These are phyloP conservation scores for Centropyge bicolor DNA, from an alignment of 2,797 vertebrate genomes.

Conservation along the genomic window DNA sequence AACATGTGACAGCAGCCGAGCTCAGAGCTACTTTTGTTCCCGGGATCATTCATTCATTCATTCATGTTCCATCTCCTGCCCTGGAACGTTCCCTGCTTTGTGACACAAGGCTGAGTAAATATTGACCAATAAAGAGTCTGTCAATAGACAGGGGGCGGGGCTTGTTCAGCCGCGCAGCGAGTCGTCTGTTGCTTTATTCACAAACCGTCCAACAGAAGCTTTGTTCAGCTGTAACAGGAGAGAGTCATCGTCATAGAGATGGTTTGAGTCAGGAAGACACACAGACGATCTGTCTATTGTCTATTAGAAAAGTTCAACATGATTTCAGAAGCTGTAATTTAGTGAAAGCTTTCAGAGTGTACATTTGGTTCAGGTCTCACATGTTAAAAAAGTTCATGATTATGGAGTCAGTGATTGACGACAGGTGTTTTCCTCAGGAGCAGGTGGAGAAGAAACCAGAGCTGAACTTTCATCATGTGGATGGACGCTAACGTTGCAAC, in stretches of 20 bases:
- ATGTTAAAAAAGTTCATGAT: too few relatives aligned
- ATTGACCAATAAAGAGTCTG: slow-evolving; percentile 14
- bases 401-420: too few relatives aligned
- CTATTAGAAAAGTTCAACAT: too few relatives aligned
- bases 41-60: not conserved
- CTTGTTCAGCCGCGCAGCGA: too few relatives aligned
- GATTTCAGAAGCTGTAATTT: too few relatives aligned
- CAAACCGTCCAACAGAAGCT: not conserved
- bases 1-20: not conserved
- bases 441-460: too few relatives aligned
- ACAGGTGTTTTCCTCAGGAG: too few relatives aligned
- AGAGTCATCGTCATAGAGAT: not conserved
- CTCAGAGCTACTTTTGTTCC: not conserved
- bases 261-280: not conserved
- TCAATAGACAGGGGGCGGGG: not conserved
- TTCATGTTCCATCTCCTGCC: not conserved
- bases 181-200: not conserved
- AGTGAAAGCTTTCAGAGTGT: too few relatives aligned
- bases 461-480: too few relatives aligned
- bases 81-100: not conserved
- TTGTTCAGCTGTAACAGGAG: not conserved
- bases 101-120: slow-evolving; percentile 16
- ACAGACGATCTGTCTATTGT: too few relatives aligned
- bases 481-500: too few relatives aligned
- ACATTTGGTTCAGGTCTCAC: too few relatives aligned